Evolutionary conservation across 2,888 invertebrate species (phyloP), one percentile per base, ranked within the genome.

Genomic region (Cynaeus angustus): DNA sequence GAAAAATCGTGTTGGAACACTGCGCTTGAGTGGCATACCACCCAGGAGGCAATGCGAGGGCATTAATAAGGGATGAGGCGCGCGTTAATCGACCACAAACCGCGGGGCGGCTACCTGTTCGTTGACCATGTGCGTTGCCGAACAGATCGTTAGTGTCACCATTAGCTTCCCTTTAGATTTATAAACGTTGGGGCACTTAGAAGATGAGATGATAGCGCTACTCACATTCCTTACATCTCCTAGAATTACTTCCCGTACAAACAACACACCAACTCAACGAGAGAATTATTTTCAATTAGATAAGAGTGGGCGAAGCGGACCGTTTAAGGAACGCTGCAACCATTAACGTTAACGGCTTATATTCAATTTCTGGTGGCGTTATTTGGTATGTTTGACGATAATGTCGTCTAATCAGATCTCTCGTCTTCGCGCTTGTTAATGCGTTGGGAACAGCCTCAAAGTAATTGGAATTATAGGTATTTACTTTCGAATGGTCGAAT

Each of bases 81-180:
- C 52, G 62, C 67, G 67, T 58, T 71, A 71, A 71, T 71, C 71
- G 70, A 58, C 66, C 62, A 62, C 70, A 64, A 70, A 70, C 70
- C 70, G 65, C 67, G 45, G 71, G 71, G 71, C 71, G 71, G 67
- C 58, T 71, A 71, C 71, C 71, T 71, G 70, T 66, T 52, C 66
- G 50, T 37, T 70, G 66, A 62, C 66, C 66, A 66, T 66, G 70
- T 70, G 66, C 66, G 65, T 61, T 66, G 52, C 67, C 64, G 67
- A 71, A 62, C 71, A 68, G 71, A 67, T 71, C 71, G 71, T 71
- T 71, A 71, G 64, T 71, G 71, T 71, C 71, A 71, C 71, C 71
- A 71, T 71, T 71, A 71, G 64, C 67, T 53, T 64, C 71, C 64
- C 71, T 71, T 53, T 64, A 64, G 71, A 71, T 71, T 71, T 71